phyloP scores from a whole-genome alignment of 2,113 vertebrate genomes.

The Pangasianodon hypophthalmus region DNA sequence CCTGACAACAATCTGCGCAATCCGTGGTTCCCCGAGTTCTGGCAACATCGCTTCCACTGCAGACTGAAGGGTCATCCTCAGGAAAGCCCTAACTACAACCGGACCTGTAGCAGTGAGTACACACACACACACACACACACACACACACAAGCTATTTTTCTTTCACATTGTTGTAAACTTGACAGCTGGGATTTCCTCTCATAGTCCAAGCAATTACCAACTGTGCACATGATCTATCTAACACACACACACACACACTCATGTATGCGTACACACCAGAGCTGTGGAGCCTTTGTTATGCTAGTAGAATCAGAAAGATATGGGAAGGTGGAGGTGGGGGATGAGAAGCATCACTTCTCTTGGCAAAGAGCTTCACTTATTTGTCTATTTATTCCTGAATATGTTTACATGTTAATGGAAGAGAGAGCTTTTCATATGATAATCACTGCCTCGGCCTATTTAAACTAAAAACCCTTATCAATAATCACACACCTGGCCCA shows the following conservation, averaged over 20 bases:
- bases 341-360: not conserved
- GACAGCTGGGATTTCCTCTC: not conserved
- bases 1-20: conserved; percentile 93
- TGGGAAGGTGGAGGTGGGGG: not conserved
- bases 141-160: not conserved
- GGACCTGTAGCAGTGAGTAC: conserved; percentile 91
- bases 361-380: not conserved
- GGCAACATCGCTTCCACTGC: conserved; percentile 95
- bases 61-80: conserved; percentile 87
- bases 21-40: conserved; percentile 98
- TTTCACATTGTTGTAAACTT: not conserved
- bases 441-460: not conserved
- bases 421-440: conserved; percentile 6
- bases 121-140: conserved; percentile 20
- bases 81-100: conserved; percentile 91
- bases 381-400: conserved; percentile 10
- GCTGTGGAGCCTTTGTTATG: not conserved
- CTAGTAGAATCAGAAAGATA: not conserved
- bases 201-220: not conserved
- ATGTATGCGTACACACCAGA: not conserved
- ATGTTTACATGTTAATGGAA: conserved; percentile 12
- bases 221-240: not conserved
- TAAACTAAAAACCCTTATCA: not conserved
- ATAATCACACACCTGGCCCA: conserved; percentile 14
- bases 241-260: not conserved